Base-by-base conservation (phyloP, 2,888 invertebrate species). In the Rugalucina vietnamica region DNA sequence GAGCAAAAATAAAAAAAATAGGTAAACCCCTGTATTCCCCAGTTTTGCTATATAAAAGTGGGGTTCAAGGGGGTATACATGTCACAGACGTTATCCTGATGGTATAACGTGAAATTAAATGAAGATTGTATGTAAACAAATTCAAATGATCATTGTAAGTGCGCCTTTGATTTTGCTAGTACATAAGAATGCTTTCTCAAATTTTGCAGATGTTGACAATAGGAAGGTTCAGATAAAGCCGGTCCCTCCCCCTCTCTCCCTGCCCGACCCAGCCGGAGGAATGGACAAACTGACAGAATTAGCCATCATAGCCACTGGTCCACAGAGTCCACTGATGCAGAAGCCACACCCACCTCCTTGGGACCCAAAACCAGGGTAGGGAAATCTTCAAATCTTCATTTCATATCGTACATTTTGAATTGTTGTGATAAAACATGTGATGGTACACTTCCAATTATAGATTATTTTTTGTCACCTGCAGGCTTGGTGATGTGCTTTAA, bases 261-360 rank as follows among this genome's bases (percentile, higher is more conserved):
- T 76, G 50, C 5, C 74, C 14, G n/a, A 43, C 24, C 3, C 69
- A 76, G n/a, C 37, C 34, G 43, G 43, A 29, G 87, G 85, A n/a
- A 87, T 88, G 79, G 87, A 91, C 72, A 87, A 91, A 36, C 90
- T 94, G 60, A 90, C 92, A 83, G 92, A 94, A 82, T 89, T 94
- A 70, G 94, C 94, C 4, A 94, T 94, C 74, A 94, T 95, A 79
- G 94, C 94, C 81, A 94, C 94, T 21, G 93, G 94, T 72, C 94
- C 94, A 81, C 94, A 94, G 90, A 94, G 94, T 88, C 94, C 94
- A 50, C 90, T 94, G 39, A 88, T 94, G 82, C 91, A 91, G 76
- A 87, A 84, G 37, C 86, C 83, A 32, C 88, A 88, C 72, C 79
- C 84, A 14, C 88, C 89, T 24, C 88, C 88, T 24, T 91, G 90